phyloP scores from a whole-genome alignment of 30 jellyfish, hydroid and myxozoan genomes.

The Nemopilema nomurai region DNA sequence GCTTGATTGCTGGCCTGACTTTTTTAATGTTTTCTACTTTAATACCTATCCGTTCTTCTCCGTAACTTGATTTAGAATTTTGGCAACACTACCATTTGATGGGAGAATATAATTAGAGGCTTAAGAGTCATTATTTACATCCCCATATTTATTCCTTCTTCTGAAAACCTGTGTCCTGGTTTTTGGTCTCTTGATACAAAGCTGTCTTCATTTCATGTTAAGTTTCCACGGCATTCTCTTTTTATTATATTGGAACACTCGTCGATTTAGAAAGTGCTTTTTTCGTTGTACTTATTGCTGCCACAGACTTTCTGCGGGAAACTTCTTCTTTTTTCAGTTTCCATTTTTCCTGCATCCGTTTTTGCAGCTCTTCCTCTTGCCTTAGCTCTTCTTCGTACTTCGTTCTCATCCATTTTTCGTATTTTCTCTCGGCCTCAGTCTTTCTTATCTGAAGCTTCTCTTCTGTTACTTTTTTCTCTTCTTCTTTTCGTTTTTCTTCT shows the following conservation, averaged over 20 bases:
- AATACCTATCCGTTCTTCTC: too few species aligned
- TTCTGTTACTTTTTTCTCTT: slow-evolving; percentile 17
- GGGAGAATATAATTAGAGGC: too few species aligned
- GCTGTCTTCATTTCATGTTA: too few species aligned
- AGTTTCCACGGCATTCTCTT: background rate
- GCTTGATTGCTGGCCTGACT: too few species aligned
- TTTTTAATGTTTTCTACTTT: too few species aligned
- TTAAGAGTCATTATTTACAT: too few species aligned
- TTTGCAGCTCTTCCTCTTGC: slow-evolving; percentile 48
- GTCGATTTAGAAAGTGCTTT: background rate
- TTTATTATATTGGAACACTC: slow-evolving; percentile 43
- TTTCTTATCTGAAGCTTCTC: slow-evolving; percentile 31
- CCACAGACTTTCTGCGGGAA: slow-evolving; percentile 43
- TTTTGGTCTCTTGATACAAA: too few species aligned
- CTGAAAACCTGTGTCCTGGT: too few species aligned
- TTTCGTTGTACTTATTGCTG: background rate
- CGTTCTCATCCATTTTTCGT: slow-evolving; percentile 64
- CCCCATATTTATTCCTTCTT: too few species aligned
- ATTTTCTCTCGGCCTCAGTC: slow-evolving; percentile 53
- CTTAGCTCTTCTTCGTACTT: slow-evolving; percentile 56
- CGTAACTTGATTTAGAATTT: too few species aligned
- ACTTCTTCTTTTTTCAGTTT: slow-evolving; percentile 32
- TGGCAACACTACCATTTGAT: too few species aligned
- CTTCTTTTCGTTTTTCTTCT: slow-evolving; percentile 33
- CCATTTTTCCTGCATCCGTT: slow-evolving; percentile 58